Evolutionary conservation across 1,140 invertebrate species (phyloP), one percentile per base, ranked within the genome.

Genomic region (Phymorhynchus buccinoides): DNA sequence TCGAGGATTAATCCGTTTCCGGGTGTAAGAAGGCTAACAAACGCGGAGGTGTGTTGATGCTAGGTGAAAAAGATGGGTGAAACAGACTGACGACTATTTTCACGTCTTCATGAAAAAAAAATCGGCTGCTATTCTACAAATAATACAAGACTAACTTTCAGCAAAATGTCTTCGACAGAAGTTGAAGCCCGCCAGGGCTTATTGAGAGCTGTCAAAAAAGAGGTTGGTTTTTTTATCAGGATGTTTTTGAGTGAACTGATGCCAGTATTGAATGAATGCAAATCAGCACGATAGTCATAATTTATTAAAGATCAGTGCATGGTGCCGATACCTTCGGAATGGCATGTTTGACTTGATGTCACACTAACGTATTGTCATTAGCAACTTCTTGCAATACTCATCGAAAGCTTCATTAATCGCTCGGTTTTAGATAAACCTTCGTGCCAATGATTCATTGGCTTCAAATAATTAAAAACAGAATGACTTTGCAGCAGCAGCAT

Each of bases 191-290:
- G 96, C 92, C 96, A 97, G 89, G 95, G 95, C 87, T 94, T 97
- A 52, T 96, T 97, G 75, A 95, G 95, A 73, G 95, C 95, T 88
- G 96, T 97, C 27, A 97, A 97, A 93, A 97, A 97, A 92, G 96
- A 97, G 94, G 95, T 95, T 89, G 94, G 92, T 89, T 56, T 42
- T n/a, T 71, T 52, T 35, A 16, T 30, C 18, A n/a, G n/a, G n/a
- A n/a, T n/a, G n/a, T n/a, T n/a, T 35, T 0, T 3, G 32, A 81
- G 30, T 66, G 41, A 41, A 42, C n/a, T 30, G n/a, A 3, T 66
- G 62, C 22, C 1, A 22, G 18, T 3, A 14, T 32, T 56, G 35
- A 52, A 80, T 16, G 32, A 81, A 81, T 81, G 80, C 62, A 66
- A 81, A 81, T 81, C 80, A 81, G 73, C 35, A 75, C 73, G 32